A percentile compares a stretch with the other conserved stretches of the same genome.
These are phyloP conservation scores for Setipinna tenuifilis DNA, from an alignment of 2,797 vertebrate genomes.

Conservation along the genomic window DNA sequence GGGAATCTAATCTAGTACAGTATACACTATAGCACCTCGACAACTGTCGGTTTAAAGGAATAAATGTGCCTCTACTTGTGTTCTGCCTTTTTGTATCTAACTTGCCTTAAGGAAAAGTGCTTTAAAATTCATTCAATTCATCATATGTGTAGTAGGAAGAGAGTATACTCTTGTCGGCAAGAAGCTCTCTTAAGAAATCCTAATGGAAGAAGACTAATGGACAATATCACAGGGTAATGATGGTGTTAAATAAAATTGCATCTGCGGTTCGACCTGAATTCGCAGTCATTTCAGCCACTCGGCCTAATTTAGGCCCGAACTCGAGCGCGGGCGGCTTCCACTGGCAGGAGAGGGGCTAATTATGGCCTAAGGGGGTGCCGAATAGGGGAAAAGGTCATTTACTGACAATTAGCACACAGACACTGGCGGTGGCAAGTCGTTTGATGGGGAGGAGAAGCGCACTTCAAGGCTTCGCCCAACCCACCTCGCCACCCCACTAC, in stretches of 20 bases:
- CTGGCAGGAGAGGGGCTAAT: slow-evolving; percentile 11
- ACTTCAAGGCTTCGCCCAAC: neutral
- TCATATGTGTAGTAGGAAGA: neutral
- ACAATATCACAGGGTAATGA: neutral
- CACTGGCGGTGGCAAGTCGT: neutral
- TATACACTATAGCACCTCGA: neutral
- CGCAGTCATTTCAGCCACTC: neutral
- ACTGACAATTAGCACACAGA: slow-evolving; percentile 7
- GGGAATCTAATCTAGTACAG: neutral
- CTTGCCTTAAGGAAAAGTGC: neutral
- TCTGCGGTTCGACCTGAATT: neutral
- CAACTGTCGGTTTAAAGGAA: neutral
- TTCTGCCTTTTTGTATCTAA: neutral
- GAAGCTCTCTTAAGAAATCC: neutral
- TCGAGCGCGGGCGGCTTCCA: neutral
- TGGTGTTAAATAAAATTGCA: neutral
- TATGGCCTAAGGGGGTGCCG: neutral
- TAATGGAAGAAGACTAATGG: neutral
- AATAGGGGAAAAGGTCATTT: slow-evolving; percentile 6
- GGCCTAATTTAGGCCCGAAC: neutral
- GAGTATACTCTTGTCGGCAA: neutral
- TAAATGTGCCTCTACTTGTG: neutral
- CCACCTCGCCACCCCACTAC: neutral
- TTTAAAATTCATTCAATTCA: too few species aligned
- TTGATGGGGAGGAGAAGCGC: neutral